These are phyloP conservation scores for Holacanthus passer DNA, from an alignment of 2,113 vertebrate genomes.

Conservation along the genomic window DNA sequence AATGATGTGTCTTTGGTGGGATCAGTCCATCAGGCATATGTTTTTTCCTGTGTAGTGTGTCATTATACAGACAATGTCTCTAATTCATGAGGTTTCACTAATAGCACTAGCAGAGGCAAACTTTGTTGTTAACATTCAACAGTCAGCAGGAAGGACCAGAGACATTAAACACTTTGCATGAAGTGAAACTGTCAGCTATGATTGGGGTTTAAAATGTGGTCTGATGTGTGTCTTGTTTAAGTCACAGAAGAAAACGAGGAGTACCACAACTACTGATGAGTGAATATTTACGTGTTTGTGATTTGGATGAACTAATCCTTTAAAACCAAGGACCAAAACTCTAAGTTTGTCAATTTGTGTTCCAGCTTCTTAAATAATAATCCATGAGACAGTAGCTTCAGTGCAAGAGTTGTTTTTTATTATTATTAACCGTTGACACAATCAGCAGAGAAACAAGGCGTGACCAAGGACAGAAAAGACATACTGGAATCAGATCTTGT, in stretches of 20 bases:
- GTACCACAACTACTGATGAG: too few relatives aligned
- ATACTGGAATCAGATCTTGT: constrained; percentile 76
- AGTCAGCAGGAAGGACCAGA: too few relatives aligned
- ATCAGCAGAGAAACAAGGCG: constrained; percentile 59
- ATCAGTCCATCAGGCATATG: not conserved
- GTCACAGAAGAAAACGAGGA: too few relatives aligned
- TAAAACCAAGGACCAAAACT: not conserved
- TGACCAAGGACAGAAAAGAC: constrained; percentile 18
- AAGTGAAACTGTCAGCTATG: not conserved
- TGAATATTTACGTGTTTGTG: too few relatives aligned
- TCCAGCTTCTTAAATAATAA: not conserved
- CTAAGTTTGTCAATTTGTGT: not conserved
- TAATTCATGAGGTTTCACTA: too few relatives aligned
- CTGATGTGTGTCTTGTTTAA: too few relatives aligned
- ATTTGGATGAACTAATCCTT: not conserved
- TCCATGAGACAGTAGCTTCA: constrained; percentile 26
- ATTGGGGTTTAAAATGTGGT: not conserved
- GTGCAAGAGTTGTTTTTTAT: constrained; percentile 73
- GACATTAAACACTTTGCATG: too few relatives aligned
- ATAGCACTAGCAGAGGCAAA: too few relatives aligned
- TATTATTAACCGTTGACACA: constrained; percentile 65
- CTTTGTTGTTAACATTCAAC: too few relatives aligned
- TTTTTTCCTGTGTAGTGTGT: not conserved
- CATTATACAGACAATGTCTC: too few relatives aligned
- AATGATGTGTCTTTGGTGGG: not conserved